Conservation (phyloP, 2,797 vertebrate genomes). For the Fratercula arctica region DNA sequence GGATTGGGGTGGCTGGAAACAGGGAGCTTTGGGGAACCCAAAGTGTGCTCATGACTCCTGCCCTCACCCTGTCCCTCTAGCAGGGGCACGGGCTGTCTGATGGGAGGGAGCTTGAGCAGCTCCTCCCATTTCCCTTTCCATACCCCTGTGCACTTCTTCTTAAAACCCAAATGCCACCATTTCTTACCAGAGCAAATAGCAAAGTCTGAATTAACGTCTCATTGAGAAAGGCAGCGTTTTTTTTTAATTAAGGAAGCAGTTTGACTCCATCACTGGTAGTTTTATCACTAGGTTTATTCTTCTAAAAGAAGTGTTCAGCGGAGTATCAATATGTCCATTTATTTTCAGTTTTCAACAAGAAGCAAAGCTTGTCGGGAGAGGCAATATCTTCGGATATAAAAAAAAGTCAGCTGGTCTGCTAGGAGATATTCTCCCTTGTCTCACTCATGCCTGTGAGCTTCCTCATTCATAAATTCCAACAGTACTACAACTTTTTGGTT, state of each 20-base stretch:
- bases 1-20: background rate
- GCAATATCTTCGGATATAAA: background rate
- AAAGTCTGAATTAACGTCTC: background rate
- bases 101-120: background rate
- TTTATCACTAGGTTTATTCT: background rate
- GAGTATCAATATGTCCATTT: background rate
- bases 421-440: background rate
- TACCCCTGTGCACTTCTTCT: background rate
- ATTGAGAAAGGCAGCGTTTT: background rate
- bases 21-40: background rate
- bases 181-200: background rate
- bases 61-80: background rate
- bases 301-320: background rate
- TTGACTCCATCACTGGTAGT: background rate
- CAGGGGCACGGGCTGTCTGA: accelerated
- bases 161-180: background rate
- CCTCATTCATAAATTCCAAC: background rate
- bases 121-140: background rate
- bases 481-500: background rate
- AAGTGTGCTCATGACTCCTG: background rate
- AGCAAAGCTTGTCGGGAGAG: background rate
- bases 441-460: background rate
- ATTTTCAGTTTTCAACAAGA: background rate
- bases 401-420: background rate
- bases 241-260: background rate